phyloP scores from a whole-genome alignment of 2,113 vertebrate genomes.

The Azemiops feae region DNA sequence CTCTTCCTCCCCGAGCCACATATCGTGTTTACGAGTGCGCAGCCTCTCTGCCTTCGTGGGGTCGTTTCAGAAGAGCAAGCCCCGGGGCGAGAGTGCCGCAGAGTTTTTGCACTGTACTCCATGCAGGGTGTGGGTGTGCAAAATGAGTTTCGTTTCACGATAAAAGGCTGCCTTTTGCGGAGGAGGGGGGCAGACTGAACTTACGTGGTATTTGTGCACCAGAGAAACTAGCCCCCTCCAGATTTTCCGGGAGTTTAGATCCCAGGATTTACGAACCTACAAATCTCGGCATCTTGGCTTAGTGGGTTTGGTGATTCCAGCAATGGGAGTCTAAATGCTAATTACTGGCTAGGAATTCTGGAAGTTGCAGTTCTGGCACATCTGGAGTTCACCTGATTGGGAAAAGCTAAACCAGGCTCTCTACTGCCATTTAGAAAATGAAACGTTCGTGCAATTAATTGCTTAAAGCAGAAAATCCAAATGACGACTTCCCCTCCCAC shows the following conservation, averaged over 20 bases:
- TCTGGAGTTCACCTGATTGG: neutral
- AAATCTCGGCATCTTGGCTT: neutral
- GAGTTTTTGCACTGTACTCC: neutral
- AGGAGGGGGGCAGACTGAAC: neutral
- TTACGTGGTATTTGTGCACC: neutral
- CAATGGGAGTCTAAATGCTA: neutral
- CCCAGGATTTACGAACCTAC: neutral
- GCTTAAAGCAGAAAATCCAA: neutral
- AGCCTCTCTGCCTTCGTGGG: too few species aligned
- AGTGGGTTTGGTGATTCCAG: neutral
- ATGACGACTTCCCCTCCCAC: neutral
- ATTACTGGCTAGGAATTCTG: neutral
- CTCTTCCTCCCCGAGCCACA: neutral
- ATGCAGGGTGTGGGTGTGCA: neutral
- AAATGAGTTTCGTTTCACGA: neutral
- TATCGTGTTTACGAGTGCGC: neutral
- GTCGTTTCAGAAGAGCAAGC: neutral
- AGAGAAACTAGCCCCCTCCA: neutral
- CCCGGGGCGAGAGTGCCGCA: neutral
- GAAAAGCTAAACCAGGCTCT: neutral
- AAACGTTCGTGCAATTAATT: neutral
- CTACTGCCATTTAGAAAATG: neutral
- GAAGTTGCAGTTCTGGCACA: neutral
- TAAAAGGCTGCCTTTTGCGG: neutral
- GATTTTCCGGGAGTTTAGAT: neutral